Percentiles rank a stretch among this genome's conserved stretches.
Conservation (phyloP, 2,113 vertebrate species). For the Beaufortia kweichowensis region DNA sequence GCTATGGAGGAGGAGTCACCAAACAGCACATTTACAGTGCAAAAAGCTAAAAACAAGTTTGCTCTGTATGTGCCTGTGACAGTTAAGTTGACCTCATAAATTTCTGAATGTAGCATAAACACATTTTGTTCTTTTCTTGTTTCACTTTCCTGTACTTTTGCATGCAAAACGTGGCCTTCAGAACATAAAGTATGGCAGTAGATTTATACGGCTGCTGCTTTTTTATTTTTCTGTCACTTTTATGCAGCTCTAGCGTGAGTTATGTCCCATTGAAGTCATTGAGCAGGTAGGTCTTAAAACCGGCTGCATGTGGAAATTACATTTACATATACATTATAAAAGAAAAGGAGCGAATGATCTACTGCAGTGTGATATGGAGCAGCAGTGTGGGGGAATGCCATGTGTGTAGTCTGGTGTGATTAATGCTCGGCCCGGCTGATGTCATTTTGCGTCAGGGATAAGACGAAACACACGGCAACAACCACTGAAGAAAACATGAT, state of each 20-base stretch:
- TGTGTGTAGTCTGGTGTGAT: constrained; percentile 33
- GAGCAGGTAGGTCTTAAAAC: not conserved
- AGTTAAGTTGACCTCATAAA: constrained; percentile 31
- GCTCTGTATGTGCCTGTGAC: constrained; percentile 7
- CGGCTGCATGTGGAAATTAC: constrained; percentile 1
- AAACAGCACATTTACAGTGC: constrained; percentile 57
- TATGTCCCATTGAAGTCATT: not conserved
- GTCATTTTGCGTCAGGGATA: constrained; percentile 45
- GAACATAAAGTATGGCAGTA: not conserved
- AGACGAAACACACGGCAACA: constrained; percentile 38
- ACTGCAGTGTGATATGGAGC: not conserved
- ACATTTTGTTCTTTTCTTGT: constrained; percentile 6
- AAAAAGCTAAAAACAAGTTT: constrained; percentile 44
- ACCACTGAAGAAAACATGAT: constrained; percentile 43
- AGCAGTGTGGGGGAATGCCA: not conserved
- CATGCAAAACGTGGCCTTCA: not conserved
- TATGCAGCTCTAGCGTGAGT: not conserved
- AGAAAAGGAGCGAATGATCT: not conserved
- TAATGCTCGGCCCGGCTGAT: constrained; percentile 50
- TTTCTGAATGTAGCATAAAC: constrained; percentile 17
- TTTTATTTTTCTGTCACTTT: not conserved
- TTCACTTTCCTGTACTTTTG: not conserved
- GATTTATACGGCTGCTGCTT: not conserved
- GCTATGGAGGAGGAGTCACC: constrained; percentile 37
- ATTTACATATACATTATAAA: not conserved